Evolutionary conservation across 2,797 vertebrate genomes (phyloP).

Genomic region (Lophura swinhoii): DNA sequence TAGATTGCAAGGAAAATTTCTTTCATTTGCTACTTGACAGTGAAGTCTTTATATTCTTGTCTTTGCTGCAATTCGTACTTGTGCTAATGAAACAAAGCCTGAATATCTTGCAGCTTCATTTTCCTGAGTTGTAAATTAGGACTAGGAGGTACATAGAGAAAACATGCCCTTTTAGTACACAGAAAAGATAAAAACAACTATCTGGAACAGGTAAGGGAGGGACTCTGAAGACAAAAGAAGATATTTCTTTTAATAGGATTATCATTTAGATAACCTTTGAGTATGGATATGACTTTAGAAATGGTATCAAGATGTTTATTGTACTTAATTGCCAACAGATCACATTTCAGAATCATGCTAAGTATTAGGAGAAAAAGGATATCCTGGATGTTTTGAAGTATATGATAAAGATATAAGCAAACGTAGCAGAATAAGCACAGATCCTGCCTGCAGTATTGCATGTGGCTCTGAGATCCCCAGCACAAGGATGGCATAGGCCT

Average conservation of each 20-base stretch:
- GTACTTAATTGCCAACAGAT: background rate
- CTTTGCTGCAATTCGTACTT: background rate
- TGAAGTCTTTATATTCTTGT: background rate
- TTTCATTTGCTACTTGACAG: background rate
- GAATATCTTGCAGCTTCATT: background rate
- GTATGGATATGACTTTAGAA: constrained; percentile 16
- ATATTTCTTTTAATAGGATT: constrained; percentile 7
- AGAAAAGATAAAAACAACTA: background rate
- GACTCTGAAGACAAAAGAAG: background rate
- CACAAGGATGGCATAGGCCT: no score
- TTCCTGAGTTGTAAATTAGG: background rate
- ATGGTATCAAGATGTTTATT: constrained; percentile 14
- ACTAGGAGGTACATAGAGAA: constrained; percentile 13
- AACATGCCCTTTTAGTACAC: background rate
- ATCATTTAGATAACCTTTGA: constrained; percentile 21
- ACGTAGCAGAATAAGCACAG: background rate
- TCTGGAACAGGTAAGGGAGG: background rate
- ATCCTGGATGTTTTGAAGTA: background rate
- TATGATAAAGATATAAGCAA: background rate
- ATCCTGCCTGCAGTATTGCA: background rate
- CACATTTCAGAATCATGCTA: background rate
- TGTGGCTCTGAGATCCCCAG: background rate
- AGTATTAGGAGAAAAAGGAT: background rate
- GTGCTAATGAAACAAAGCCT: background rate
- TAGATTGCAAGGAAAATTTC: background rate